Percentiles rank a stretch among this genome's conserved stretches.
These are phyloP conservation scores for Nyctibius bracteatus DNA, from an alignment of 2,113 vertebrate species.

Conservation along the genomic window DNA sequence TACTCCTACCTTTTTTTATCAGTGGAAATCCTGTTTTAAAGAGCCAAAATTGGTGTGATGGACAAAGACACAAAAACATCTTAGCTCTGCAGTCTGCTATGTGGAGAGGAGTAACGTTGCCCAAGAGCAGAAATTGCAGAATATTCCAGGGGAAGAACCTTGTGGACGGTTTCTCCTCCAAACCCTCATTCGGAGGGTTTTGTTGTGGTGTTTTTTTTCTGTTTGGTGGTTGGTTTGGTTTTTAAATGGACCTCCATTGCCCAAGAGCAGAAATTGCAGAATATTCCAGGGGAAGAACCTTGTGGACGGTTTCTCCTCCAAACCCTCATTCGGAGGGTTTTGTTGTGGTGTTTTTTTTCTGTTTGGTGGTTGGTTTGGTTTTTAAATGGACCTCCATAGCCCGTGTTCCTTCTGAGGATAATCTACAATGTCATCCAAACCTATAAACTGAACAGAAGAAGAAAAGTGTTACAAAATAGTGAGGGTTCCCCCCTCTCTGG, in stretches of 20 bases:
- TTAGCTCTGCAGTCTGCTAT: background rate
- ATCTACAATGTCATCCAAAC: background rate
- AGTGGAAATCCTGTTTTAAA: background rate
- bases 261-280: background rate
- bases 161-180: background rate
- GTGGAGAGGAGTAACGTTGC: background rate
- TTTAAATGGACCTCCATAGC: background rate
- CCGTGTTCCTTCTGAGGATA: background rate
- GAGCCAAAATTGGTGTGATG: background rate
- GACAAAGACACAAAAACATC: background rate
- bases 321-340: background rate
- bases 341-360: background rate
- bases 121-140: background rate
- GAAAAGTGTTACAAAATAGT: background rate
- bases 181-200: background rate
- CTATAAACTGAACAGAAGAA: background rate
- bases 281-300: background rate
- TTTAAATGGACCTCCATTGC: too few species aligned
- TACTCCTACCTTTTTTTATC: background rate
- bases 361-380: rapidly evolving
- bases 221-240: rapidly evolving
- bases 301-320: background rate
- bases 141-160: background rate
- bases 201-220: background rate
- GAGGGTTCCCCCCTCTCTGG: background rate